Base-by-base conservation (phyloP, 2,888 invertebrate genomes). In the Campopleginae sp. region DNA sequence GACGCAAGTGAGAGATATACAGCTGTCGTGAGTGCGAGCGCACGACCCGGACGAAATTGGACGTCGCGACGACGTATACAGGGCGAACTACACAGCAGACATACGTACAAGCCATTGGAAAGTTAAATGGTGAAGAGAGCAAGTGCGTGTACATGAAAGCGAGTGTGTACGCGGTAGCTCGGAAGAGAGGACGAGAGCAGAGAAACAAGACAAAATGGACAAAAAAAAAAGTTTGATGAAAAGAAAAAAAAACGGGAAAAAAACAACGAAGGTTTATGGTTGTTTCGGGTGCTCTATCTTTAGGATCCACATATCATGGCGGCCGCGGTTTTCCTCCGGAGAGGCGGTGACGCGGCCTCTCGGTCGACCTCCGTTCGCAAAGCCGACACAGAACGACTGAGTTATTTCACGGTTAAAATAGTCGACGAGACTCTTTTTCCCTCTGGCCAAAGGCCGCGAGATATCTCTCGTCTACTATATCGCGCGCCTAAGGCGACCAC, bases 371-470 rank as follows among this genome's bases (percentile, higher is more conserved):
- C 74, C 82, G 61, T 86, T 86, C 87, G 82, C 86, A 87, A 23
- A 66, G 80, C 87, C 88, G 87, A 85, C 86, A 81, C 80, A 87
- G 87, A 87, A 74, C 77, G 89, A 87, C 91, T 91, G 91, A 92
- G 91, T 92, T 92, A 92, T 92, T 92, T 92, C 91, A 92, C 90
- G 91, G 92, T 91, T 92, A 92, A 92, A 92, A 92, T 92, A 92
- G 92, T 91, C 91, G 89, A 91, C 90, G 89, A 91, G 90, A 48
- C 44, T 65, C 33, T 46, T 89, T 89, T 88, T 80, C 72, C 79
- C 85, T 85, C 85, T 84, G 80, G 80, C 84, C 84, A 87, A 87
- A 85, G 86, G 84, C 86, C 76, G 85, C 46, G 79, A 44, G 68
- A 38, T 38, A 12, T 51, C 65, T 31, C 66, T 33, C 33, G 23